Percentiles rank a stretch among this genome's conserved stretches.
Conservation (phyloP, 2,113 vertebrate species). For the Fukomys damarensis region DNA sequence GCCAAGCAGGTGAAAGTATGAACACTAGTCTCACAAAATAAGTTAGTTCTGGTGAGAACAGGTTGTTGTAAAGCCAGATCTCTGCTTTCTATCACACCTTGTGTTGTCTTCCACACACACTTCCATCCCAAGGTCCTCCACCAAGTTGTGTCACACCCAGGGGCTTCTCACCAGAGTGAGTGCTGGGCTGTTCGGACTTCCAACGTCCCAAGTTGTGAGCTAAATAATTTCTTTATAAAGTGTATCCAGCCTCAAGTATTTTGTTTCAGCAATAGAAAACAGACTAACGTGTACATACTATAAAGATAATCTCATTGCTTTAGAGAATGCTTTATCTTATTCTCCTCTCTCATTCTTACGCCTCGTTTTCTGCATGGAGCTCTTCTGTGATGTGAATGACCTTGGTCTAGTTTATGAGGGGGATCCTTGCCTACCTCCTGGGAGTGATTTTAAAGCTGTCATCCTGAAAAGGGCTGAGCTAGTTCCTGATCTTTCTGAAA, state of each 20-base stretch:
- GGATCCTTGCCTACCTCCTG: constrained; percentile 51
- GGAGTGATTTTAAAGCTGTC: constrained; percentile 63
- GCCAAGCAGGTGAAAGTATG: not conserved
- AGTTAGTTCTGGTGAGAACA: not conserved
- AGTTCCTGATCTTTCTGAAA: constrained; percentile 49
- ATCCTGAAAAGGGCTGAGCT: constrained; percentile 24
- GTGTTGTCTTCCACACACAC: not conserved
- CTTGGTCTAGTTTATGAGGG: constrained; percentile 52
- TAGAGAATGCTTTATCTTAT: not conserved
- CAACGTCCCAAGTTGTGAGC: not conserved
- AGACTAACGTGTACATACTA: not conserved
- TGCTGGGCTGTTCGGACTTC: not conserved
- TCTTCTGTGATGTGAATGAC: constrained; percentile 56
- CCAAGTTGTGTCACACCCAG: no score
- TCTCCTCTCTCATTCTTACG: not conserved
- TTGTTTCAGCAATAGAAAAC: not conserved
- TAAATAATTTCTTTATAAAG: not conserved
- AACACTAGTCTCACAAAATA: not conserved
- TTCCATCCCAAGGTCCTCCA: not conserved
- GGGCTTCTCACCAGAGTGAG: not conserved
- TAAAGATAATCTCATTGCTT: not conserved
- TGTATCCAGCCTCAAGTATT: not conserved
- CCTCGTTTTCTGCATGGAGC: not conserved
- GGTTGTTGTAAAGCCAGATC: not conserved
- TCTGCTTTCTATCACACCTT: not conserved